Conservation (phyloP, 37 sponge, comb jelly and placozoan species). For the Chondrilla cf. caribensis region DNA sequence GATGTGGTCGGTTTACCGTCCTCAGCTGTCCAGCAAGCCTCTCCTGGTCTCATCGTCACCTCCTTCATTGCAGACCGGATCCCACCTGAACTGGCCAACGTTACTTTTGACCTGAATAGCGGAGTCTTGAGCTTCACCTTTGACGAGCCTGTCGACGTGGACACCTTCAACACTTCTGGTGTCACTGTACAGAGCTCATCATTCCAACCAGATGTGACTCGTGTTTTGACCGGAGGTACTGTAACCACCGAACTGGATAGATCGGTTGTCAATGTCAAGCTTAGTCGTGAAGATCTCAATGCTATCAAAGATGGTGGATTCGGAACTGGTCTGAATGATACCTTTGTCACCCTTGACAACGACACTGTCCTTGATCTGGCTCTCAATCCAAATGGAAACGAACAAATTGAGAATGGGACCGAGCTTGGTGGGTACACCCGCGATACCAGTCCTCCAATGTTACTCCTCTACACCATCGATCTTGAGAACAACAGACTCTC, state of each 20-base stretch:
- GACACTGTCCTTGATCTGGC: slow-evolving; percentile 60
- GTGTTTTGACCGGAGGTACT: slow-evolving; percentile 56
- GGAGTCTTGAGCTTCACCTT: slow-evolving; percentile 67
- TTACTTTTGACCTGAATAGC: slow-evolving; percentile 65
- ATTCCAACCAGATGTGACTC: background rate
- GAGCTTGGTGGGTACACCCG: background rate
- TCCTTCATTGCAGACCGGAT: slow-evolving; percentile 42
- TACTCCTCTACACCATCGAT: slow-evolving; percentile 48
- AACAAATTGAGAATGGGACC: slow-evolving; percentile 16
- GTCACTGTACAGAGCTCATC: slow-evolving; percentile 49
- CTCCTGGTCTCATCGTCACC: slow-evolving; percentile 76
- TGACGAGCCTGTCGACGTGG: slow-evolving; percentile 66
- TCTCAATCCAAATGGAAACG: slow-evolving; percentile 10
- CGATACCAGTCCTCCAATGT: slow-evolving; percentile 63
- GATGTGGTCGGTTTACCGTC: slow-evolving; percentile 69
- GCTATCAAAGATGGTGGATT: slow-evolving; percentile 49
- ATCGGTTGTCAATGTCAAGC: slow-evolving; percentile 24
- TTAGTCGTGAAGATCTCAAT: slow-evolving; percentile 56
- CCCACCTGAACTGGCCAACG: slow-evolving; percentile 44
- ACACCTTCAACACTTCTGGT: slow-evolving; percentile 42
- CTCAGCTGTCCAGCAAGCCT: slow-evolving; percentile 27
- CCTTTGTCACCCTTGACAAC: slow-evolving; percentile 42
- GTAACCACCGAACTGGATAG: background rate
- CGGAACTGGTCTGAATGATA: slow-evolving; percentile 40
- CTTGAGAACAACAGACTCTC: slow-evolving; percentile 37